Evolutionary conservation across 2,113 vertebrate species (phyloP), one percentile per base, ranked within the genome.

Genomic region (Miniopterus natalensis): DNA sequence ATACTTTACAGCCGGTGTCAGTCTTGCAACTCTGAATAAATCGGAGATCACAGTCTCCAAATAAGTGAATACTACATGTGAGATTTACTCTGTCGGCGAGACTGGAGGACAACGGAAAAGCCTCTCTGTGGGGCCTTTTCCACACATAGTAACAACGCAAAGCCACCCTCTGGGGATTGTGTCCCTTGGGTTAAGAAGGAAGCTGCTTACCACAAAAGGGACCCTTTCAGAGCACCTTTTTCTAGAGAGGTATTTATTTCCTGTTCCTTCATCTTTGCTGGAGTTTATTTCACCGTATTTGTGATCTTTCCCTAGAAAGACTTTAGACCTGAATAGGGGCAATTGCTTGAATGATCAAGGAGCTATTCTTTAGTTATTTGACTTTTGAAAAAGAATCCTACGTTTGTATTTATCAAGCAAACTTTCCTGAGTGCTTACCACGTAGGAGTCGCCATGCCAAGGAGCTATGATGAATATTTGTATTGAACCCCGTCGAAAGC

Each of bases 191-290:
- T 53, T 86, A 27, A 90, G 70, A 94, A 74, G 45, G 59, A 83
- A 93, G 55, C 95, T 95, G 80, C 92, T 97, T 96, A 96, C 84
- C 27, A 55, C 27, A 21, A 18, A 77, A 63, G 61, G 27, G 31
- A 25, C 10, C 45, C 61, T 93, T 84, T 88, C 18, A n/a, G 71
- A 63, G 14, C 5, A 25, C n/a, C 10, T 68, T 80, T 88, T 55
- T 53, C 25, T 53, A 47, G 47, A 75, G 29, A 86, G 53, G 53
- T 83, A 49, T 66, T 94, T 84, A 79, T n/a, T 93, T 88, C 84
- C 23, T 81, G 6, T 49, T 80, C 66, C 23, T 20, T 94, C 29
- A 51, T 83, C 49, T 84, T 71, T 36, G 23, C 29, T 70, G n/a
- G 86, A 53, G 23, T 86, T 85, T 73, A 73, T 92, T 91, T 95